These are phyloP conservation scores for Hirtodrosophila trivittata DNA, from an alignment of 2,888 invertebrate genomes.

Conservation along the genomic window DNA sequence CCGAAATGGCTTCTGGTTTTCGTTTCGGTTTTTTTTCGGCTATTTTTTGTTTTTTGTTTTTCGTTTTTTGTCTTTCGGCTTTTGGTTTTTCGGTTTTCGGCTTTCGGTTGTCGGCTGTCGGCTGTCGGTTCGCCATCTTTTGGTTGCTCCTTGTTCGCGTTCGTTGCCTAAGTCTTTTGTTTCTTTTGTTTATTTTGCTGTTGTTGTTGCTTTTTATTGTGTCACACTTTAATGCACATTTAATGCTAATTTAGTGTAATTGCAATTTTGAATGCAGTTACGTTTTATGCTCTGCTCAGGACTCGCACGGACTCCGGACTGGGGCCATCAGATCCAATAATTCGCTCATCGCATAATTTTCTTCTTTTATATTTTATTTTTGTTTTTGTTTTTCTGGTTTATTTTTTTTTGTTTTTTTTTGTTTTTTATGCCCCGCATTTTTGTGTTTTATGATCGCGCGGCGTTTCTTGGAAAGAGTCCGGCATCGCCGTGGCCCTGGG, in stretches of 20 bases:
- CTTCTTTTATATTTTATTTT: background rate
- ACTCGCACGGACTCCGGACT: background rate
- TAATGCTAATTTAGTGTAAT: slow-evolving; percentile 79
- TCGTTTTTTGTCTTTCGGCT: slow-evolving; percentile 8
- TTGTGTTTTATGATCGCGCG: slow-evolving; percentile 69
- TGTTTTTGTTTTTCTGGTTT: slow-evolving; percentile 20
- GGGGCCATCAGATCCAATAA: slow-evolving; percentile 33
- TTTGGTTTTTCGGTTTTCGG: slow-evolving; percentile 21
- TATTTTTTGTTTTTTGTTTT: slow-evolving; percentile 7
- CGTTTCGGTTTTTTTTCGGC: slow-evolving; percentile 41
- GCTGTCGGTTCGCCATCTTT: slow-evolving; percentile 43
- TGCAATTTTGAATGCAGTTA: slow-evolving; percentile 61
- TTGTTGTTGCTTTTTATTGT: slow-evolving; percentile 19
- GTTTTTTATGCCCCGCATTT: slow-evolving; percentile 62
- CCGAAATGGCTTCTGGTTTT: slow-evolving; percentile 83
- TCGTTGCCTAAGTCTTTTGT: slow-evolving; percentile 79
- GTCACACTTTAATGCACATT: slow-evolving; percentile 48
- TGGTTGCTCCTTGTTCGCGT: slow-evolving; percentile 33
- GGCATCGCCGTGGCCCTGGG: slow-evolving; percentile 55
- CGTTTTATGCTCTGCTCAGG: slow-evolving; percentile 37
- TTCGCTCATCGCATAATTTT: slow-evolving; percentile 51
- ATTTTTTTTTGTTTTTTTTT: slow-evolving; percentile 29
- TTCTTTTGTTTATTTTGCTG: slow-evolving; percentile 29
- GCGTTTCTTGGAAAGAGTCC: slow-evolving; percentile 68
- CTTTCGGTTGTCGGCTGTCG: slow-evolving; percentile 6